Percentiles rank a stretch among this genome's conserved stretches.
Evolutionary conservation across 2,888 invertebrate species (phyloP).

Genomic region (Cephus runcator): DNA sequence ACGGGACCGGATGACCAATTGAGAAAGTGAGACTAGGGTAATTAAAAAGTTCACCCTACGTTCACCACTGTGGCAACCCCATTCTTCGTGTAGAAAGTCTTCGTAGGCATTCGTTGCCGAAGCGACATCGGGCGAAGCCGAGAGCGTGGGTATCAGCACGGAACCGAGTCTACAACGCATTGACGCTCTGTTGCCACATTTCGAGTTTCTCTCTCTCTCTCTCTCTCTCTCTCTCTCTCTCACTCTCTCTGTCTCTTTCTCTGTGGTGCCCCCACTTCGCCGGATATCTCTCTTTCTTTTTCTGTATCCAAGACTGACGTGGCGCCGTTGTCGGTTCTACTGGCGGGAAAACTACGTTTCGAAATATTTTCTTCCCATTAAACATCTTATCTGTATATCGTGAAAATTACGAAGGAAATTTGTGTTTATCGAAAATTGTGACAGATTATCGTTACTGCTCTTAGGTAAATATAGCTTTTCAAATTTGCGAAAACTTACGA

Average conservation of each 20-base stretch:
- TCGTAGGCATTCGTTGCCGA: conserved; percentile 51
- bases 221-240: conserved; percentile 8
- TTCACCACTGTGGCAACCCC: conserved; percentile 49
- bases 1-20: background rate
- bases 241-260: conserved; percentile 28
- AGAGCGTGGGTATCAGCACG: conserved; percentile 67
- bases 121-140: conserved; percentile 47
- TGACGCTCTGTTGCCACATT: conserved; percentile 62
- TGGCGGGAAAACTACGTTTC: conserved; percentile 63
- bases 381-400: background rate
- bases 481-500: background rate
- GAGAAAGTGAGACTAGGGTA: background rate
- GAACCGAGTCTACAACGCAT: conserved; percentile 62
- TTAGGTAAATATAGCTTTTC: background rate
- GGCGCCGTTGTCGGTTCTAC: conserved; percentile 27
- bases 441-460: background rate
- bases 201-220: conserved; percentile 50
- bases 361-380: conserved; percentile 52
- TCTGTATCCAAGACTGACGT: background rate
- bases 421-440: background rate
- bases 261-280: conserved; percentile 12
- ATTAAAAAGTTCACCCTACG: conserved; percentile 2
- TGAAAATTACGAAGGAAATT: conserved; percentile 6
- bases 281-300: conserved; percentile 28
- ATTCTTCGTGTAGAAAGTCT: conserved; percentile 63